Evolutionary conservation across 1,140 invertebrate genomes (phyloP).

Genomic region (Drosophila ohnishii): DNA sequence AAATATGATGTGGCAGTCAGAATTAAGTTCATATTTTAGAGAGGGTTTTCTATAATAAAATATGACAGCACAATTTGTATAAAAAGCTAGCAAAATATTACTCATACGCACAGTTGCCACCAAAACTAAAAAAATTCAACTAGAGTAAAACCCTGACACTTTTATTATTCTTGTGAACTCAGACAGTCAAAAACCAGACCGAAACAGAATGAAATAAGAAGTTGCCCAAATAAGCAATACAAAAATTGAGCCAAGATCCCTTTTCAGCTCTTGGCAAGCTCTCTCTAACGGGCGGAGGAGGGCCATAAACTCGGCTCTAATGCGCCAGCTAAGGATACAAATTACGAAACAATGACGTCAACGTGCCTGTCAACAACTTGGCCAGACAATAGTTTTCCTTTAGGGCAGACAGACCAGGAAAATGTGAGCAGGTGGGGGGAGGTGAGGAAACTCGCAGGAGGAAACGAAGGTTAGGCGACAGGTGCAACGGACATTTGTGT

Average conservation of each 20-base stretch:
- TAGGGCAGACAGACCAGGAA: slow-evolving; percentile 39
- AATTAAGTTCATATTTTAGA: background rate
- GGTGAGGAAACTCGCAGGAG: background rate
- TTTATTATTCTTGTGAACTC: background rate
- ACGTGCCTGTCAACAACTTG: slow-evolving; percentile 80
- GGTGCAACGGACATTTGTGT: slow-evolving; percentile 78
- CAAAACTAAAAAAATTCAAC: background rate
- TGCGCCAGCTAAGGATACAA: slow-evolving; percentile 79
- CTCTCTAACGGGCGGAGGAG: background rate
- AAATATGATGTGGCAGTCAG: slow-evolving; percentile 26
- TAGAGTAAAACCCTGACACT: background rate
- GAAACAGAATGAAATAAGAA: background rate
- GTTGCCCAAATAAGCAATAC: slow-evolving; percentile 17
- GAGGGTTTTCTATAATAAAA: background rate
- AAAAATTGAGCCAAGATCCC: slow-evolving; percentile 18
- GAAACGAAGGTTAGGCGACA: slow-evolving; percentile 53
- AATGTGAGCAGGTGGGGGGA: background rate
- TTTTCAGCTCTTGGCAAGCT: slow-evolving; percentile 34
- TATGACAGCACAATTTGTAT: background rate
- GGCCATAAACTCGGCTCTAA: slow-evolving; percentile 71
- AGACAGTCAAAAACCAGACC: background rate
- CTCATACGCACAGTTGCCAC: background rate
- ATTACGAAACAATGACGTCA: slow-evolving; percentile 80
- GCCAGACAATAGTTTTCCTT: slow-evolving; percentile 76
- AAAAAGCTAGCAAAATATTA: background rate